These are phyloP conservation scores for Narcine bancroftii DNA, from an alignment of 2,113 vertebrate species.

Conservation along the genomic window DNA sequence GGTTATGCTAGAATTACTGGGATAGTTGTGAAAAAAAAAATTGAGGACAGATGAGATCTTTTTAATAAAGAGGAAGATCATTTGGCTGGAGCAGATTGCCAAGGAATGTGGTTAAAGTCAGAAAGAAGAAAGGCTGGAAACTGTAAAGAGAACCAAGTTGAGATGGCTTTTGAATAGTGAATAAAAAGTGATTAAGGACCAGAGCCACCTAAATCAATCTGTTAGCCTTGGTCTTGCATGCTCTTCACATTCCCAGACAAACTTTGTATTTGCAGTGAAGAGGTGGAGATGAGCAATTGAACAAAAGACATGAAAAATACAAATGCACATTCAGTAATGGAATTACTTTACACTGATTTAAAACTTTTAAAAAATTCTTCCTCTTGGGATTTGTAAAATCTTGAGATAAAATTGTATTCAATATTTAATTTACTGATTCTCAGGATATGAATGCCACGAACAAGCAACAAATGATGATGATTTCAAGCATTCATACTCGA, in stretches of 20 bases:
- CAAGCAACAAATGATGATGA: background rate
- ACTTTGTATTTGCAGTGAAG: background rate
- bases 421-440: background rate
- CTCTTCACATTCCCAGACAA: background rate
- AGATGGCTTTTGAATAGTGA: background rate
- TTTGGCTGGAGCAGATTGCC: background rate
- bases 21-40: background rate
- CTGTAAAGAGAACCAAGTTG: background rate
- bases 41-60: background rate
- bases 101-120: background rate
- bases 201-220: background rate
- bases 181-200: background rate
- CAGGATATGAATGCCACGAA: background rate
- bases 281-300: background rate
- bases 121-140: background rate
- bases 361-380: background rate
- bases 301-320: background rate
- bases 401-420: background rate
- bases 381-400: background rate
- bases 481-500: no score
- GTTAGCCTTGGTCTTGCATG: background rate
- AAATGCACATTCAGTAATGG: background rate
- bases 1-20: background rate
- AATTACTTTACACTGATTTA: background rate
- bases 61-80: background rate